Evolutionary conservation across 2,113 vertebrate species (phyloP).

Genomic region (Brachyhypopomus occidentalis): DNA sequence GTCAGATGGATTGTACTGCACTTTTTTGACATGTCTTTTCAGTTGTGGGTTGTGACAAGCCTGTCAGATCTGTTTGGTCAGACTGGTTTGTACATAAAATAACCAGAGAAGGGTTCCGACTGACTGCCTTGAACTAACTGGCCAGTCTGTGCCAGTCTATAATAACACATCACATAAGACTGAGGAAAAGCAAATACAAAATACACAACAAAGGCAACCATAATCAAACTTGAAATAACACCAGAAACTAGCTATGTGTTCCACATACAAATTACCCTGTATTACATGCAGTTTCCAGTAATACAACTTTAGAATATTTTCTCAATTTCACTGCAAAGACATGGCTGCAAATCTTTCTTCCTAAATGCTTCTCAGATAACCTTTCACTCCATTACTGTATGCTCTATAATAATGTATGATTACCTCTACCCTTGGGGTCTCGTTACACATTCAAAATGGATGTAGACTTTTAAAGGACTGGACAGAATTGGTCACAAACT

Average conservation of each 20-base stretch:
- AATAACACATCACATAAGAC: neutral
- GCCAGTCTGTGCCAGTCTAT: too few species aligned
- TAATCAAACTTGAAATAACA: neutral
- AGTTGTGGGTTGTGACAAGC: neutral
- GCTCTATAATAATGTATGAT: neutral
- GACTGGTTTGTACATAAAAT: neutral
- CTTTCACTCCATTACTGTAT: neutral
- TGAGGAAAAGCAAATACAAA: neutral
- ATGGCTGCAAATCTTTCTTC: neutral
- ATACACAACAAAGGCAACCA: neutral
- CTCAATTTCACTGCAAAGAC: neutral
- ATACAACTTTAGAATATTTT: neutral
- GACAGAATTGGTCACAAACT: neutral
- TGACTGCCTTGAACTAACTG: neutral
- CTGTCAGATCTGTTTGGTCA: neutral
- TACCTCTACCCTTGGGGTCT: neutral
- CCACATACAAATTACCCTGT: neutral
- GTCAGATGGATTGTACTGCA: neutral
- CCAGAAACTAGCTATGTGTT: neutral
- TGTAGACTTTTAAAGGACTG: neutral
- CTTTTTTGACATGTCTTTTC: constrained; percentile 13
- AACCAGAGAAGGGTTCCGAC: neutral
- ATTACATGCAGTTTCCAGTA: neutral
- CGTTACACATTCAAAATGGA: neutral
- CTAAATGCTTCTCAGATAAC: neutral